Percentiles rank a stretch among this genome's conserved stretches.
phyloP scores from a whole-genome alignment of 1,140 invertebrate genomes.

The Ladona fulva region DNA sequence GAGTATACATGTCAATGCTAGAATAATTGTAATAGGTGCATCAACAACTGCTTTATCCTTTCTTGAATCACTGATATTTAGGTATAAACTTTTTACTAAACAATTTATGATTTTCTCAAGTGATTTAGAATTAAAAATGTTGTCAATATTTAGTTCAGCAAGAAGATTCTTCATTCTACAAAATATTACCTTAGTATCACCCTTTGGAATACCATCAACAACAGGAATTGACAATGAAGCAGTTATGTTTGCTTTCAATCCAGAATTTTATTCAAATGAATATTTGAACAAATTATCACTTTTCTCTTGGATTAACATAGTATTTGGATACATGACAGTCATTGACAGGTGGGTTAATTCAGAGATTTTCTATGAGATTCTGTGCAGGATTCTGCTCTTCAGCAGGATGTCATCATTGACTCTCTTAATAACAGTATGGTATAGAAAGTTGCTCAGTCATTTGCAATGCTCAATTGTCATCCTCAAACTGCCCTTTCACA shows the following conservation, averaged over 20 bases:
- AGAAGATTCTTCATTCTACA: neutral
- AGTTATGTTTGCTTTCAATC: too few relatives aligned
- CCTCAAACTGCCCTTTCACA: too few relatives aligned
- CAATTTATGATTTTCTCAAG: neutral
- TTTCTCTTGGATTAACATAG: constrained; percentile 43
- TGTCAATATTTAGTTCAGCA: neutral
- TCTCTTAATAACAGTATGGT: too few relatives aligned
- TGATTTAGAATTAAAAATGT: neutral
- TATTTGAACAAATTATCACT: constrained; percentile 42
- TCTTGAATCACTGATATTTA: constrained; percentile 52
- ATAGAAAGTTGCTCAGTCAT: too few relatives aligned
- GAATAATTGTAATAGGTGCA: constrained; percentile 63
- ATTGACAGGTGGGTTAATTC: constrained; percentile 46
- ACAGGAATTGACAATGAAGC: constrained; percentile 31
- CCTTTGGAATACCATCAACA: constrained; percentile 52
- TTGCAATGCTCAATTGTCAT: too few relatives aligned
- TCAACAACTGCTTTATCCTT: constrained; percentile 59
- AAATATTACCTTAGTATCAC: constrained; percentile 47
- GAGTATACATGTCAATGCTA: constrained; percentile 43
- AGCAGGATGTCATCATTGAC: too few relatives aligned
- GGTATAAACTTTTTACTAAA: constrained; percentile 35
- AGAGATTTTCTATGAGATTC: too few relatives aligned
- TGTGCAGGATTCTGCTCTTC: too few relatives aligned
- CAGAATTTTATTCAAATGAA: constrained; percentile 35
- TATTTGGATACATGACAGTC: constrained; percentile 40